Base-by-base conservation (phyloP, 2,797 vertebrate species). In the Orientallactaga sibirica region DNA sequence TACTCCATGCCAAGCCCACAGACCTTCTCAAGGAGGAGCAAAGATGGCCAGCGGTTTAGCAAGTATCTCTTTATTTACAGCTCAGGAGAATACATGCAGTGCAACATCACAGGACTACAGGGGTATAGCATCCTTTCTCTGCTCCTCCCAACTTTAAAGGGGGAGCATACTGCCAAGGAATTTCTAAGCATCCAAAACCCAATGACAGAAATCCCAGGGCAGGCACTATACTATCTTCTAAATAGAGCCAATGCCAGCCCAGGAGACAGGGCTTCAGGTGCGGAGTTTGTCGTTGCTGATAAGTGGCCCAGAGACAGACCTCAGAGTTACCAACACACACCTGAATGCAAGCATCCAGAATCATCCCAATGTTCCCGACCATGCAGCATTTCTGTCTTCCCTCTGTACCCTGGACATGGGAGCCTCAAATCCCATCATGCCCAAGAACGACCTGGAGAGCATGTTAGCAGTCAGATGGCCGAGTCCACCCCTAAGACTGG, bases 21-120 rank as follows among this genome's bases (percentile, higher is more conserved):
- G 78, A 64, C 25, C 58, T 3, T 14, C 74, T 73, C 12, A 68
- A 7, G 22, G 85, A 73, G 73, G 48, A 74, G n/a, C 37, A 52
- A n/a, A 70, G 78, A 70, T 15, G 0, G 5, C 29, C 7, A 48
- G 41, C 19, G 16, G 52, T 37, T 66, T 33, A 70, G 64, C 70
- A 96, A 95, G 94, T 84, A 97, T 93, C 83, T 94, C 95, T 98
- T 98, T 98, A 98, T 98, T 98, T 97, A 98, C 97, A 98, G 94
- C 93, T 96, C 58, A 68, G 79, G 58, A 90, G 96, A 97, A 94
- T 84, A 94, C 98, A 98, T 97, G 98, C 98, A 98, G 97, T 85
- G 4, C 3, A 62, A 95, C 90, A 29, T 95, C 95, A 97, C 80
- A 92, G 94, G 90, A 96, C 97, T 93, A 95, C 93, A 77, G 66